phyloP scores from a whole-genome alignment of 1,140 invertebrate genomes.

The Drosophila trapezifrons region DNA sequence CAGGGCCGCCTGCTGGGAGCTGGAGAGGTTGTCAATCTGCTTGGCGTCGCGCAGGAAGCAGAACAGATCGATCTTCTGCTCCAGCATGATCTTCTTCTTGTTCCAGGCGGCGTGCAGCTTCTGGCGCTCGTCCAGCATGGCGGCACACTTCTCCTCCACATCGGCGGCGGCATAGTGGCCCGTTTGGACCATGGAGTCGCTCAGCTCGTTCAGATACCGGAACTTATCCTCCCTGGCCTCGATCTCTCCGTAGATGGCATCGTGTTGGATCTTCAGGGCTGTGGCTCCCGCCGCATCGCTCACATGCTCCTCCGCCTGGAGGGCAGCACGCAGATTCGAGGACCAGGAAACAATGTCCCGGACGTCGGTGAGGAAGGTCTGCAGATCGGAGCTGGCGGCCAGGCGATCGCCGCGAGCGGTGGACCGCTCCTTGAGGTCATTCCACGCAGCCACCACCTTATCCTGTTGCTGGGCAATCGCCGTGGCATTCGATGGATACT shows the following conservation, averaged over 20 bases:
- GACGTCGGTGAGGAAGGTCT: constrained; percentile 92
- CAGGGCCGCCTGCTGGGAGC: constrained; percentile 92
- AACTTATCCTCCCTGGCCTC: constrained; percentile 96
- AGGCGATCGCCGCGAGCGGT: constrained; percentile 91
- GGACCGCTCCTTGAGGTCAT: constrained; percentile 92
- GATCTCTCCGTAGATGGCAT: constrained; percentile 96
- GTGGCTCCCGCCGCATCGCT: constrained; percentile 94
- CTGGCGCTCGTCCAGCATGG: constrained; percentile 91
- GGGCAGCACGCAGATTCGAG: constrained; percentile 90
- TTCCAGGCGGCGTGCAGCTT: constrained; percentile 94
- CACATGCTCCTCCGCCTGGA: constrained; percentile 93
- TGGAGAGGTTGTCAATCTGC: constrained; percentile 94
- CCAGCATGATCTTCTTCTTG: constrained; percentile 94
- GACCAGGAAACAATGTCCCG: constrained; percentile 96
- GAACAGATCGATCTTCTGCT: constrained; percentile 97
- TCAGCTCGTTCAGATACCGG: constrained; percentile 90
- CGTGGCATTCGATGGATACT: constrained; percentile 97
- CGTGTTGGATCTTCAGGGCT: constrained; percentile 94
- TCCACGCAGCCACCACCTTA: constrained; percentile 94
- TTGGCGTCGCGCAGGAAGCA: constrained; percentile 97
- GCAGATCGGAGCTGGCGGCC: constrained; percentile 94
- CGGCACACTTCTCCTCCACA: constrained; percentile 91
- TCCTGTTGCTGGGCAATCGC: constrained; percentile 94
- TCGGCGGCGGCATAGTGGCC: constrained; percentile 93
- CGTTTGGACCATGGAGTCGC: constrained; percentile 92